These are phyloP conservation scores for Gadopsis bispinosus DNA, from an alignment of 2,797 vertebrate genomes.

Conservation along the genomic window DNA sequence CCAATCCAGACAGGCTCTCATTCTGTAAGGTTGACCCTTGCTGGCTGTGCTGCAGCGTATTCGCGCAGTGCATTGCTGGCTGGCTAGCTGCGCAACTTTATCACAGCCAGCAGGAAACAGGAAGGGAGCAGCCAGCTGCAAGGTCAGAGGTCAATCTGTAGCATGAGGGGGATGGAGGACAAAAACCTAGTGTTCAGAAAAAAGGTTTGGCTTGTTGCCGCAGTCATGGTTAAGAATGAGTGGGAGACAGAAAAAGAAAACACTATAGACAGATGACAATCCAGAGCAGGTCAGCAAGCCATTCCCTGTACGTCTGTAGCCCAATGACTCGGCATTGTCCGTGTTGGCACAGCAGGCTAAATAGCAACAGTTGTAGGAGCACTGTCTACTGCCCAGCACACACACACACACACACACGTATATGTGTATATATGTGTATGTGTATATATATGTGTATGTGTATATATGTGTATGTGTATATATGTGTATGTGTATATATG, in stretches of 20 bases:
- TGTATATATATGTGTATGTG: too few species aligned
- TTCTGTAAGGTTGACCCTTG: slow-evolving; percentile 66
- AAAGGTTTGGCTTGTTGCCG: slow-evolving; percentile 57
- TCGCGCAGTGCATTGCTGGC: slow-evolving; percentile 56
- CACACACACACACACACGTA: slow-evolving; percentile 12
- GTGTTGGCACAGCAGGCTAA: slow-evolving; percentile 53
- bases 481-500: too few species aligned
- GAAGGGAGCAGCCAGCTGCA: slow-evolving; percentile 85
- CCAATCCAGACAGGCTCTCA: slow-evolving; percentile 61
- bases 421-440: too few species aligned
- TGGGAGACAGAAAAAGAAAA: slow-evolving; percentile 32
- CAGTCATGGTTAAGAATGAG: slow-evolving; percentile 22
- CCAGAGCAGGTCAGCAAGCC: slow-evolving; percentile 31
- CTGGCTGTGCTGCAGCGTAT: slow-evolving; percentile 64
- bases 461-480: too few species aligned
- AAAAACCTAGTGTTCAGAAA: slow-evolving; percentile 67
- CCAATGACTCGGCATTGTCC: slow-evolving; percentile 46
- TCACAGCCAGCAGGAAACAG: slow-evolving; percentile 85
- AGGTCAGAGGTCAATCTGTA: slow-evolving; percentile 83
- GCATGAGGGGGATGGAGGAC: slow-evolving; percentile 73
- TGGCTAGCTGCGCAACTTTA: slow-evolving; percentile 76
- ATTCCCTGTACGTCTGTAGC: slow-evolving; percentile 3
- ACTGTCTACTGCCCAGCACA: slow-evolving; percentile 38
- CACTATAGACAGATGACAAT: slow-evolving; percentile 14
- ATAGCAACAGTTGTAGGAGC: slow-evolving; percentile 53